Evolutionary conservation across 2,113 vertebrate genomes (phyloP).

Genomic region (sheep (Ovis aries)): DNA sequence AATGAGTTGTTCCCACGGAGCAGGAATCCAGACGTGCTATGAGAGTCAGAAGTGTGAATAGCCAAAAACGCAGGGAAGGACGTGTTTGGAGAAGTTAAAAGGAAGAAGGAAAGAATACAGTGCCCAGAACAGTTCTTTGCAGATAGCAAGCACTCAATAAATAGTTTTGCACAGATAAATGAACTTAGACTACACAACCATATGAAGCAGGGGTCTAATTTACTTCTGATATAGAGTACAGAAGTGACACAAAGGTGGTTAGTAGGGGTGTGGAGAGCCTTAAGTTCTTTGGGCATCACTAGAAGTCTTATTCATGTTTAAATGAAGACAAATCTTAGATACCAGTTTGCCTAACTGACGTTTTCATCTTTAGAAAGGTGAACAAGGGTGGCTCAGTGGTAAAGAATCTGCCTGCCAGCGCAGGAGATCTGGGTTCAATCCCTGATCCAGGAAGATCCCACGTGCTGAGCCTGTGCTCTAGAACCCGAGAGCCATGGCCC

Average conservation of each 20-base stretch:
- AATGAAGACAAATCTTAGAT: slow-evolving; percentile 13
- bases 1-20: not conserved
- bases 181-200: not conserved
- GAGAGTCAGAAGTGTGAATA: not conserved
- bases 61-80: not conserved
- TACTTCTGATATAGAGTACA: not conserved
- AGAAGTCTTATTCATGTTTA: slow-evolving; percentile 2
- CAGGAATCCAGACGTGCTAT: not conserved
- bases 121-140: not conserved
- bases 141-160: not conserved
- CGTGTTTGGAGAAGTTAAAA: not conserved
- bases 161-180: not conserved
- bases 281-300: not conserved
- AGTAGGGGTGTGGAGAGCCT: not conserved
- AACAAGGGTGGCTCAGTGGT: not conserved
- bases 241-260: not conserved
- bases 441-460: not conserved
- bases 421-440: not conserved
- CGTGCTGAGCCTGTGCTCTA: not conserved
- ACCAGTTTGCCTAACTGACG: not conserved
- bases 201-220: not conserved
- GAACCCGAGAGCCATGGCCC: not conserved
- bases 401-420: not conserved
- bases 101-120: not conserved
- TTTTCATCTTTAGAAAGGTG: slow-evolving; percentile 24